Evolutionary conservation across 2,888 invertebrate species (phyloP), one percentile per base, ranked within the genome.

Genomic region (Eupithecia centaureata): DNA sequence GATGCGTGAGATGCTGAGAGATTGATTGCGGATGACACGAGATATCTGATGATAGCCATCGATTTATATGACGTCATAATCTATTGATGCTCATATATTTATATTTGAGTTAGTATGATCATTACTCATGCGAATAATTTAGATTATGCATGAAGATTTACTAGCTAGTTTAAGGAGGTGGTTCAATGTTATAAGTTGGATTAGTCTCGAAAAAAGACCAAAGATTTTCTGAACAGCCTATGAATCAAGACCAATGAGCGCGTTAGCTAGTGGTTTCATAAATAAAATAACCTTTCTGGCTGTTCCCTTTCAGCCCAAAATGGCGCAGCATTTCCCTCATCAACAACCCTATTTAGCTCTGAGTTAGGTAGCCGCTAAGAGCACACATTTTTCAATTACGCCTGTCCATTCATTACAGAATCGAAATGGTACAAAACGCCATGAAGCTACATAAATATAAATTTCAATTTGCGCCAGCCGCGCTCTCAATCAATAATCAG

Each of bases 401-500:
- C 57, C 60, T 66, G 70, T 70, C 72, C 74, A 74, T 76, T 76
- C 70, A 74, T 76, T 76, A 74, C 69, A 25, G 64, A 59, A 68
- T 68, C 63, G 66, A 66, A 71, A 71, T 61, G 47, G 51, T 63
- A 62, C 62, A 57, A 56, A 60, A 59, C 56, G 52, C 63, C 18
- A 63, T 59, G 15, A 60, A 59, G 65, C 65, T 73, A 71, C 75
- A 74, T 73, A 71, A 72, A 72, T 76, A 76, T 76, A 76, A 72
- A 76, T 76, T 74, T 67, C 70, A 74, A 74, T 73, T 76, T 72
- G 61, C 63, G 68, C 68, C 71, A 69, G 64, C 68, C 71, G 69
- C 18, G 59, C 65, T 73, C 76, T 78, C 74, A 79, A 79, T 79
- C 78, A 79, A 78, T 79, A 79, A 78, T 73, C 77, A 76, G 76